Base-by-base conservation (phyloP, 2,113 vertebrate genomes). In the Gadus chalcogrammus region DNA sequence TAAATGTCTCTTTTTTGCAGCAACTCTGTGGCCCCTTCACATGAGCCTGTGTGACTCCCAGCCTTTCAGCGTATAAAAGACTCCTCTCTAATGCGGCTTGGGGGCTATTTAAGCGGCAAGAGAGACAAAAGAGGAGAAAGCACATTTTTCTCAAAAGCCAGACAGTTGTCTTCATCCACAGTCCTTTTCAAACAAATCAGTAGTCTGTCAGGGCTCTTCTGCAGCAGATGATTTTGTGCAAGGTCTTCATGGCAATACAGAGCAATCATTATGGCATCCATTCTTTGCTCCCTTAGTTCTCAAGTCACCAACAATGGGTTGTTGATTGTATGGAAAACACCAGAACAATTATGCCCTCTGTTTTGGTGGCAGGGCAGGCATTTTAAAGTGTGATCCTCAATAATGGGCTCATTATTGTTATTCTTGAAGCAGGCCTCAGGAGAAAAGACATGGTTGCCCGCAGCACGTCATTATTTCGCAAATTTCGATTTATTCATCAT, bases 321-420 rank as follows among this genome's bases (percentile, higher is more conserved):
- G 96, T 97, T 98, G 96, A 98, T 99, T 98, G 94, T 97, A 96
- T 95, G 93, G 93, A 96, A 94, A 96, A 94, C 94, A 93, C 91
- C 90, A 93, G 93, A 94, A 97, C 96, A 96, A 97, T 97, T 95
- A 94, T 92, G 91, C 93, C 93, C 93, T 96, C 93, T 97, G 95
- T 97, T 96, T 88, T 95, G 93, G 93, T 93, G 93, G 93, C 93
- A 93, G 92, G 88, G 92, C 93, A 90, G 93, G 87, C 87, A 48
- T 95, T 97, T 95, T 95, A 97, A 97, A 95, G 95, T 94, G 94
- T 90, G 91, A 86, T 93, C 90, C 92, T 93, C 93, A 89, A 96
- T 97, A 98, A 98, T 96, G 95, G 93, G 90, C 94, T 97, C 96
- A 96, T 97, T 96, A 98, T 98, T 97, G 94, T 96, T 95, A 95